Conservation (phyloP, 2,797 vertebrate genomes). For the Lerista edwardsae region DNA sequence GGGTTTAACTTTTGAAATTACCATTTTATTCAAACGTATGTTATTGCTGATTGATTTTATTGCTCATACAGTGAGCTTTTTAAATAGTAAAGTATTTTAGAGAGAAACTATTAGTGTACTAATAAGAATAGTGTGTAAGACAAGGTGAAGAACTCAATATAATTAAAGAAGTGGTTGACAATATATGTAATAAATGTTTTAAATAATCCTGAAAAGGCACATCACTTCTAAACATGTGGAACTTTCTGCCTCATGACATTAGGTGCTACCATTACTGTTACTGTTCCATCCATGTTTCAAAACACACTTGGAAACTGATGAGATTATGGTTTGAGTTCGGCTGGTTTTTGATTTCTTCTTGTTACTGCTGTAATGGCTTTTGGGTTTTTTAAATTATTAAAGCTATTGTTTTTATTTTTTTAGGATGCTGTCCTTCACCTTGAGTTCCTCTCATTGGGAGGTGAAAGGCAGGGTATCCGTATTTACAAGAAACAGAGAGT, state of each 20-base stretch:
- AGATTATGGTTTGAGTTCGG: too few species aligned
- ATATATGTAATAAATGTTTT: background rate
- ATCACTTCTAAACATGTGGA: background rate
- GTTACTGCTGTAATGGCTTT: too few species aligned
- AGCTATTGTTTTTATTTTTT: too few species aligned
- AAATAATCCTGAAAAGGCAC: background rate
- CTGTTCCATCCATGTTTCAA: too few species aligned
- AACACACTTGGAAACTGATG: too few species aligned
- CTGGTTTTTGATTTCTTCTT: too few species aligned
- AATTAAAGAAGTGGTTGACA: background rate
- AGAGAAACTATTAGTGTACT: background rate
- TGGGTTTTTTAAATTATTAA: too few species aligned
- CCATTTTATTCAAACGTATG: background rate
- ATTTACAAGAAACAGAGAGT: background rate
- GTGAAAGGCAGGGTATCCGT: too few species aligned
- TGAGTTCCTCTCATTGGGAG: too few species aligned
- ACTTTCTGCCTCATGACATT: too few species aligned
- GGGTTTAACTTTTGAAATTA: background rate
- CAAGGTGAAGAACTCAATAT: background rate
- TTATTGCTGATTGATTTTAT: background rate
- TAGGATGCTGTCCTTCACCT: too few species aligned
- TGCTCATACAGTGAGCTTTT: background rate
- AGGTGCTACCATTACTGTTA: too few species aligned
- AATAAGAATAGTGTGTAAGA: background rate
- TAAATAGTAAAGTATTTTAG: background rate